phyloP scores from a whole-genome alignment of 2,113 vertebrate species.

The Rhodinocichla rosea region DNA sequence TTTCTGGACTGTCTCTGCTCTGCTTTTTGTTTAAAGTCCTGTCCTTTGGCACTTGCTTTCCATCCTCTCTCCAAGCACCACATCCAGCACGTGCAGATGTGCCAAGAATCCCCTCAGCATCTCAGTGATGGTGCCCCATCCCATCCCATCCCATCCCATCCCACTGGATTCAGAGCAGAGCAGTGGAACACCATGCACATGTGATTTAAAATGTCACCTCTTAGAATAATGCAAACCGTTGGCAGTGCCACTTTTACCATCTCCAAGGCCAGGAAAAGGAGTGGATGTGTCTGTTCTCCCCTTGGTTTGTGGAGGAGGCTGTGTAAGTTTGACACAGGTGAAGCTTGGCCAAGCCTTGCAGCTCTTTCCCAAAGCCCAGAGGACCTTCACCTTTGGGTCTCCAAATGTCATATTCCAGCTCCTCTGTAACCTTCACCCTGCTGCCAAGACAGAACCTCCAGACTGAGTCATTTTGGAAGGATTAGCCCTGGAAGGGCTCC shows the following conservation, averaged over 20 bases:
- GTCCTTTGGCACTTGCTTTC: neutral
- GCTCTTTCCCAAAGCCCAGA: neutral
- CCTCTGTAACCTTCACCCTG: neutral
- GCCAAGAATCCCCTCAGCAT: neutral
- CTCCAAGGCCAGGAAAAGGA: neutral
- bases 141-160: accelerated
- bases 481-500: neutral
- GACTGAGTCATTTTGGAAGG: neutral
- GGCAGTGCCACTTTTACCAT: neutral
- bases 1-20: neutral
- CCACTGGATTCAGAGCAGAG: neutral
- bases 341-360: neutral
- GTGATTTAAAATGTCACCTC: accelerated
- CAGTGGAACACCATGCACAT: accelerated
- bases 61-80: neutral
- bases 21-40: neutral
- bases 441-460: neutral
- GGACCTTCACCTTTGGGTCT: neutral
- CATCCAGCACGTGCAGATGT: neutral
- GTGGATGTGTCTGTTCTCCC: neutral
- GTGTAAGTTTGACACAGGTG: neutral
- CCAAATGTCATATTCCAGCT: neutral
- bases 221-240: neutral
- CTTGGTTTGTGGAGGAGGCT: neutral
- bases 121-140: neutral